A percentile compares a stretch with the other conserved stretches of the same genome.
These are phyloP conservation scores for Gymnocephalus cernua DNA, from an alignment of 2,113 vertebrate species.

Conservation along the genomic window DNA sequence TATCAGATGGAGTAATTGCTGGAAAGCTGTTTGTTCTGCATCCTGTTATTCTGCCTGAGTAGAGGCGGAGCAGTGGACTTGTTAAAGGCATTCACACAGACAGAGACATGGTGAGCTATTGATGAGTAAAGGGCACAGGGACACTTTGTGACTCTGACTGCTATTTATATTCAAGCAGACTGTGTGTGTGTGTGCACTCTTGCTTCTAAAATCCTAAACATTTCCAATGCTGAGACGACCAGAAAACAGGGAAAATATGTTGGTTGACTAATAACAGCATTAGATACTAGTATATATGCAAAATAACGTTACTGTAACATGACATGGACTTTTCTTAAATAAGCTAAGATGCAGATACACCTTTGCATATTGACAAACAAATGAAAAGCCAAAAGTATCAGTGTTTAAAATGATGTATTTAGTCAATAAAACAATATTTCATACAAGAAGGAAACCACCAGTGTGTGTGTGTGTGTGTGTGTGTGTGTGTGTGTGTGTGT, in stretches of 20 bases:
- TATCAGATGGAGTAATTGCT: slow-evolving; percentile 62
- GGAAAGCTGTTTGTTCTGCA: slow-evolving; percentile 54
- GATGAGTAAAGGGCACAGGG: slow-evolving; percentile 36
- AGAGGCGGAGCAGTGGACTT: slow-evolving; percentile 21
- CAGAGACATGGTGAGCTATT: slow-evolving; percentile 29
- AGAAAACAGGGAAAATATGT: not conserved
- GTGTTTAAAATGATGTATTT: too few relatives aligned
- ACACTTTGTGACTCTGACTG: slow-evolving; percentile 19
- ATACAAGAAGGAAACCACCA: too few relatives aligned
- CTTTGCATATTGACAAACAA: too few relatives aligned
- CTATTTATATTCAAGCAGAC: slow-evolving; percentile 19
- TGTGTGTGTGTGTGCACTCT: not conserved
- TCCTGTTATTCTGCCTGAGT: slow-evolving; percentile 57
- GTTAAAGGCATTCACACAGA: slow-evolving; percentile 41
- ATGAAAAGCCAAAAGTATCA: too few relatives aligned
- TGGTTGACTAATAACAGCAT: not conserved
- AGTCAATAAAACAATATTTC: too few relatives aligned
- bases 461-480: too few relatives aligned
- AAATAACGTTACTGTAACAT: too few relatives aligned
- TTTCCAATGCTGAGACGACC: not conserved
- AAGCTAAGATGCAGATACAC: too few relatives aligned
- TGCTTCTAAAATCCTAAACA: not conserved
- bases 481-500: too few relatives aligned
- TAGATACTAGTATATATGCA: too few relatives aligned
- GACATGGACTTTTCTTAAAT: too few relatives aligned